These are phyloP conservation scores for Pycnomerus fuliginosus DNA, from an alignment of 2,888 invertebrate species.

Conservation along the genomic window DNA sequence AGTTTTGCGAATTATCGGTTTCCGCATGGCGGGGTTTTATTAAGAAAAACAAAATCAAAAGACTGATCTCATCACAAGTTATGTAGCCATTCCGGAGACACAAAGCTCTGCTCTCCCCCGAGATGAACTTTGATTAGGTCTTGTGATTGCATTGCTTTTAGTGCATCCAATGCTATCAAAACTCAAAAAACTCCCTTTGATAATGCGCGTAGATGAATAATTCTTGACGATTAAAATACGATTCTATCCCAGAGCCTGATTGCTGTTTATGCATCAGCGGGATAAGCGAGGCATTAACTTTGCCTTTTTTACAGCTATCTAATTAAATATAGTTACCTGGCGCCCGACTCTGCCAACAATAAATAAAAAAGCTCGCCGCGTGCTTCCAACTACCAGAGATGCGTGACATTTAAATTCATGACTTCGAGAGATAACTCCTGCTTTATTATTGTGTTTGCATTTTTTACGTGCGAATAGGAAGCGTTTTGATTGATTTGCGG, in stretches of 20 bases:
- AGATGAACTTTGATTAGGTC: slow-evolving; percentile 23
- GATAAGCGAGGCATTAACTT: slow-evolving; percentile 37
- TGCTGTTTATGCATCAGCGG: slow-evolving; percentile 14
- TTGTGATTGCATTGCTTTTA: slow-evolving; percentile 24
- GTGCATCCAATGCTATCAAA: slow-evolving; percentile 24
- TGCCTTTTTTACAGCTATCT: slow-evolving; percentile 41
- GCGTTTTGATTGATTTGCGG: too few relatives aligned
- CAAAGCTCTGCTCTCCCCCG: slow-evolving; percentile 16
- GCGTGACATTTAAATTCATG: too few relatives aligned
- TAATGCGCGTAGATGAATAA: background rate
- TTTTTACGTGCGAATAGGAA: too few relatives aligned
- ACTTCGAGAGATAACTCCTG: too few relatives aligned
- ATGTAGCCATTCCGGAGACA: slow-evolving; percentile 2
- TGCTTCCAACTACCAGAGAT: too few relatives aligned
- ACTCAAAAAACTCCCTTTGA: slow-evolving; percentile 7
- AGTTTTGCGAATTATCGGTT: background rate
- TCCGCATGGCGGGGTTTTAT: slow-evolving; percentile 4
- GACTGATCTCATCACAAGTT: slow-evolving; percentile 8
- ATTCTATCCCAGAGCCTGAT: slow-evolving; percentile 3
- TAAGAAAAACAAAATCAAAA: slow-evolving; percentile 5
- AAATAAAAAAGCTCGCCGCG: background rate
- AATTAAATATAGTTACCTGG: slow-evolving; percentile 40
- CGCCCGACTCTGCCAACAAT: slow-evolving; percentile 17
- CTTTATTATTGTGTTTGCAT: too few relatives aligned
- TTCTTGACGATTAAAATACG: slow-evolving; percentile 5